These are phyloP conservation scores for Muscicapa adusta DNA, from an alignment of 2,113 vertebrate species.

Conservation along the genomic window DNA sequence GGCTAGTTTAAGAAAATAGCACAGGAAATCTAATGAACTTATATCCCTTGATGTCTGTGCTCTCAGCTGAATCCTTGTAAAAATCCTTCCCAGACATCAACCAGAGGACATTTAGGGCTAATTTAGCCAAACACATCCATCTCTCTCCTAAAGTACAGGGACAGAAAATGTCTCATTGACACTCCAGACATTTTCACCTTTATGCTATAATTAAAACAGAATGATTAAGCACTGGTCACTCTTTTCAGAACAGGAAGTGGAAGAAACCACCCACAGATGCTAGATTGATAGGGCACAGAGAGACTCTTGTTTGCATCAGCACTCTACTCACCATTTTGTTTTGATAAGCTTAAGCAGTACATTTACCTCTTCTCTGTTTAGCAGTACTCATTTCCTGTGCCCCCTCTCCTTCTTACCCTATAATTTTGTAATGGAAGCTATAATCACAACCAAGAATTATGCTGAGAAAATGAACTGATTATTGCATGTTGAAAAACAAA, in stretches of 20 bases:
- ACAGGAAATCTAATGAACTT: not conserved
- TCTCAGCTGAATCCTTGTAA: not conserved
- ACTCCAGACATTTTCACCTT: not conserved
- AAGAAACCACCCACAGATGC: not conserved
- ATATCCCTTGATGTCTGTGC: not conserved
- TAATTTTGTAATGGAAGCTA: not conserved
- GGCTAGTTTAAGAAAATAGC: not conserved
- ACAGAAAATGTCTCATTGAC: not conserved
- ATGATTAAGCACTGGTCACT: not conserved
- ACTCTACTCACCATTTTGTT: not conserved
- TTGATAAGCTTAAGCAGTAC: not conserved
- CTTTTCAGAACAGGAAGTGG: not conserved
- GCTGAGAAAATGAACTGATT: not conserved
- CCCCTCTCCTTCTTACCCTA: not conserved
- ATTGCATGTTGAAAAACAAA: not conserved
- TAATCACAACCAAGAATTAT: not conserved
- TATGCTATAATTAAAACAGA: not conserved
- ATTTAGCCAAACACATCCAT: not conserved
- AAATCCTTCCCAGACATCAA: not conserved
- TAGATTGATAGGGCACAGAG: not conserved
- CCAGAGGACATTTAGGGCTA: not conserved
- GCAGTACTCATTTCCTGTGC: not conserved
- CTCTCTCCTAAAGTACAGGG: not conserved
- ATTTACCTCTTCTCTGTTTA: not conserved
- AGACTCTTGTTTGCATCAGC: not conserved